Evolutionary conservation across 2,888 invertebrate genomes (phyloP), one percentile per base, ranked within the genome.

Genomic region (Tiphia femorata): DNA sequence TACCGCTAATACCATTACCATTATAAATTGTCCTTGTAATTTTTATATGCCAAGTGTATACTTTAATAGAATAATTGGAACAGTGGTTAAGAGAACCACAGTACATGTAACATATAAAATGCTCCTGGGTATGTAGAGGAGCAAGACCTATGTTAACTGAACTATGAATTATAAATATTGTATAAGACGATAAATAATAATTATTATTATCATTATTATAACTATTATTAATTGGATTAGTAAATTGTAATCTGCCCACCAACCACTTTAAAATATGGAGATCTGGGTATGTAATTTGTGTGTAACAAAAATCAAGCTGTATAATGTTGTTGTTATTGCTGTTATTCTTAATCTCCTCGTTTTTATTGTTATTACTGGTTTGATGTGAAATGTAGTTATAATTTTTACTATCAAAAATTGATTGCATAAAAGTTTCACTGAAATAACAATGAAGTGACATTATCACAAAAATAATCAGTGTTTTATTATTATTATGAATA

Each of bases 41-140:
- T 76, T 76, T 76, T 72, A 75, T 76, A 76, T 76, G 74, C 75
- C 75, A 75, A 76, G 64, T 73, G 63, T 76, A 75, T 73, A 75
- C 67, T 76, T 72, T 74, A 64, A 65, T 71, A 73, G 58, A 53
- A 57, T 66, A 68, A 63, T 50, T 12, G 20, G 38, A 51, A 42
- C 33, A 41, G 49, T 16, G 41, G 41, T 17, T n/a, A 41, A 20
- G 40, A 16, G 48, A 49, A 49, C 49, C 44, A 38, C 53, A 55
- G 54, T 57, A 58, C 59, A 62, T 62, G 64, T 67, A 72, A 70
- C 58, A 71, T 68, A n/a, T n/a, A n/a, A n/a, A 70, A 35, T 42
- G 59, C 14, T 35, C 41, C 50, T 48, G 21, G 56, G 20, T 35
- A 42, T n/a, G n/a, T n/a, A 37, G 41, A 49, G 38, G 47, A 48